phyloP scores from a whole-genome alignment of 2,888 invertebrate species.

The Endotricha flammealis region DNA sequence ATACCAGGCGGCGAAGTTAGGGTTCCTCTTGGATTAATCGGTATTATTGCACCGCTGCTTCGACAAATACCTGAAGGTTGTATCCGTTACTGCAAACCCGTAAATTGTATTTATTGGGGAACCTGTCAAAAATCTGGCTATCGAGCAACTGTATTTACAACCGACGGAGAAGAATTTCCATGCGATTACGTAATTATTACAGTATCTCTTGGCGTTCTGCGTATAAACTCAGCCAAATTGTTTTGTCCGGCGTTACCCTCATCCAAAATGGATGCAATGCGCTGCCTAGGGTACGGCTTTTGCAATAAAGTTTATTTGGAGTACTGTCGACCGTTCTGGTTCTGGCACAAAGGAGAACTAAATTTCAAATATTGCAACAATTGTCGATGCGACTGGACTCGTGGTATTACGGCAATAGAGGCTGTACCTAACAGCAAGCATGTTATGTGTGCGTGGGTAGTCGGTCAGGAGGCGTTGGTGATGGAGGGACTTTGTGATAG shows the following conservation, averaged over 20 bases:
- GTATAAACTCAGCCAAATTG: slow-evolving; percentile 78
- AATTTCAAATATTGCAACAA: slow-evolving; percentile 80
- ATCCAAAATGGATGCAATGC: slow-evolving; percentile 83
- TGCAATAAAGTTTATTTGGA: slow-evolving; percentile 88
- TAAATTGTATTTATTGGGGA: slow-evolving; percentile 84
- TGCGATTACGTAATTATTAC: slow-evolving; percentile 90
- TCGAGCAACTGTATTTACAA: slow-evolving; percentile 79
- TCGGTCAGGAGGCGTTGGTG: slow-evolving; percentile 81
- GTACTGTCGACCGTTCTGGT: slow-evolving; percentile 85
- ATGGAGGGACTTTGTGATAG: slow-evolving; percentile 83
- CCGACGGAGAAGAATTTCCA: slow-evolving; percentile 82
- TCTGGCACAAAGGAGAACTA: slow-evolving; percentile 81
- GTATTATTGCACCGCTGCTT: slow-evolving; percentile 81
- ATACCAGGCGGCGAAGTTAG: slow-evolving; percentile 79
- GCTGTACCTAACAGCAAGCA: slow-evolving; percentile 83
- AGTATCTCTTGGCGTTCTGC: slow-evolving; percentile 86
- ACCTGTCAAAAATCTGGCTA: slow-evolving; percentile 68
- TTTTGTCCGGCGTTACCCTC: slow-evolving; percentile 85
- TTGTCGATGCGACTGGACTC: slow-evolving; percentile 82
- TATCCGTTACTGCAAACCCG: slow-evolving; percentile 83
- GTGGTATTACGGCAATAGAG: slow-evolving; percentile 83
- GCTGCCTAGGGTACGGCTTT: slow-evolving; percentile 82
- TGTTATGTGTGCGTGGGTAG: slow-evolving; percentile 83
- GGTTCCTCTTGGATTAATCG: slow-evolving; percentile 81
- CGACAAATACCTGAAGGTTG: slow-evolving; percentile 80